Evolutionary conservation across 2,113 vertebrate genomes (phyloP).

Genomic region (Nerophis lumbriciformis): DNA sequence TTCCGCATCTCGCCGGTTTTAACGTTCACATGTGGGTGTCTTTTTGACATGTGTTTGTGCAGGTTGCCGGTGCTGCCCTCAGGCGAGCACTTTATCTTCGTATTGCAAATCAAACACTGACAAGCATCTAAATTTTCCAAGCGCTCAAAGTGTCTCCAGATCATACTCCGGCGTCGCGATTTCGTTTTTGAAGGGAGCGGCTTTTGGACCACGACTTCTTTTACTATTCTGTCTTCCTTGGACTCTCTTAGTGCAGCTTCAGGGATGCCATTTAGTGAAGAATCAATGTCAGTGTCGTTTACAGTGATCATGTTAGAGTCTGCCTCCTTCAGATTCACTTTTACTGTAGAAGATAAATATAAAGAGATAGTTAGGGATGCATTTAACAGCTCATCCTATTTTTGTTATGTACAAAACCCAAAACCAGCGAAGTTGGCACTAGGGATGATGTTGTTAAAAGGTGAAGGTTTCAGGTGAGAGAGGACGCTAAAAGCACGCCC

Average conservation of each 20-base stretch:
- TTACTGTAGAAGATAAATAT: conserved; percentile 29
- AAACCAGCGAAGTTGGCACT: too few species aligned
- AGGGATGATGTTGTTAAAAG: too few species aligned
- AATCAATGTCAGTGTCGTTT: conserved; percentile 26
- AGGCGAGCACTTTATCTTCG: conserved; percentile 50
- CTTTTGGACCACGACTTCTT: neutral
- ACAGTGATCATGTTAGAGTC: conserved; percentile 22
- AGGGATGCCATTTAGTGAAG: neutral
- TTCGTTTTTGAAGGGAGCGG: neutral
- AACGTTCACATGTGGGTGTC: conserved; percentile 49
- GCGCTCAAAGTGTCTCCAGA: conserved; percentile 60
- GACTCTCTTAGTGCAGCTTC: neutral
- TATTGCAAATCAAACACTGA: conserved; percentile 60
- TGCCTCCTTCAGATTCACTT: conserved; percentile 37
- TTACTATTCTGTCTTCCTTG: neutral
- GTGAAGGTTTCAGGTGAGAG: too few species aligned
- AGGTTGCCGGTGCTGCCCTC: conserved; percentile 62
- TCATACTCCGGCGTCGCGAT: conserved; percentile 42
- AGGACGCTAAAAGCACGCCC: too few species aligned
- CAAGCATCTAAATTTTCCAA: conserved; percentile 46
- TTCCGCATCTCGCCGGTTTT: conserved; percentile 15
- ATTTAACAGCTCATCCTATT: neutral
- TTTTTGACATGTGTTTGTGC: conserved; percentile 60
- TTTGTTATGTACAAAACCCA: too few species aligned
- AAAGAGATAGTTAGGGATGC: neutral